Evolutionary conservation across 2,113 vertebrate genomes (phyloP).

Genomic region (Alethe castanea): DNA sequence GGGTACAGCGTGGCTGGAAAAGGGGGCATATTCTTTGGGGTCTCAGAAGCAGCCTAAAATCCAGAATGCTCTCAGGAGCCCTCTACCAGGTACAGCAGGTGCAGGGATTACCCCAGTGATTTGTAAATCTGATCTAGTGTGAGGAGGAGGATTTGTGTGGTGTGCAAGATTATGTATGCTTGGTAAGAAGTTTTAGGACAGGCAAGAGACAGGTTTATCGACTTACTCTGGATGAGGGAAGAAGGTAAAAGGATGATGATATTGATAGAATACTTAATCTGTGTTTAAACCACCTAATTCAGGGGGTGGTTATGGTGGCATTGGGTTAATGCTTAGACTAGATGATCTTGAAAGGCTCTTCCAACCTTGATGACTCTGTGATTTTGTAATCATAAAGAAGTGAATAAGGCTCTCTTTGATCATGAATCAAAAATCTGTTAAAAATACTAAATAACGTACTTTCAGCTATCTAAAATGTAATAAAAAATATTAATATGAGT

Average conservation of each 20-base stretch:
- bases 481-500: neutral
- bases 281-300: neutral
- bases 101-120: neutral
- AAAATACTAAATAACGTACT: neutral
- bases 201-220: neutral
- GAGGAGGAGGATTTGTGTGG: neutral
- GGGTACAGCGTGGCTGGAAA: neutral
- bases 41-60: neutral
- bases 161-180: neutral
- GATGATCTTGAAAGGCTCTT: neutral
- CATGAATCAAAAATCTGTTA: neutral
- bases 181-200: neutral
- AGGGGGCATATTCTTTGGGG: neutral
- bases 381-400: neutral
- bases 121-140: neutral
- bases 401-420: neutral
- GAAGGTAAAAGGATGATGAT: neutral
- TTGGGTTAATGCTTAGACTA: neutral
- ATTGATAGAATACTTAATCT: neutral
- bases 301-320: neutral
- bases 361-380: neutral
- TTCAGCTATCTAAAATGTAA: neutral
- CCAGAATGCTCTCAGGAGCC: neutral
- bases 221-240: neutral
- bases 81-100: fast-evolving